These are phyloP conservation scores for Ramphastos sulfuratus DNA, from an alignment of 2,113 vertebrate genomes.

Conservation along the genomic window DNA sequence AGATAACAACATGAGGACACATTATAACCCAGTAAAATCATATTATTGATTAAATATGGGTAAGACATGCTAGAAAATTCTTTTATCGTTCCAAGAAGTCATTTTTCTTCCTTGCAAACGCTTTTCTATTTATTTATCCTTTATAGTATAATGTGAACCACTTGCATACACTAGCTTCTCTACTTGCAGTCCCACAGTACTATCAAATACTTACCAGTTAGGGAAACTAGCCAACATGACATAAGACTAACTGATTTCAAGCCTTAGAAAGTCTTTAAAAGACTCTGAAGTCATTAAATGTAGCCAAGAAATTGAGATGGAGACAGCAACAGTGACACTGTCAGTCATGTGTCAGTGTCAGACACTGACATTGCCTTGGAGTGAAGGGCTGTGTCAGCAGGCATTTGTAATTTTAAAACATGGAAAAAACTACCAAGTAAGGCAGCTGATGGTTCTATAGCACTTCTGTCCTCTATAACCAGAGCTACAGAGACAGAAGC, in stretches of 20 bases:
- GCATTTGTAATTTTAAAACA: neutral
- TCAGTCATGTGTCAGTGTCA: neutral
- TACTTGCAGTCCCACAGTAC: neutral
- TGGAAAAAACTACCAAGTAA: slow-evolving; percentile 5
- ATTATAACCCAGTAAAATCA: neutral
- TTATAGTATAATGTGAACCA: neutral
- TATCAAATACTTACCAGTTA: neutral
- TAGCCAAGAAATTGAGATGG: neutral
- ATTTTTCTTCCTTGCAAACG: neutral
- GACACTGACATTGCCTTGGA: neutral
- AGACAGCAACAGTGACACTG: neutral
- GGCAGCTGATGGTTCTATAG: neutral
- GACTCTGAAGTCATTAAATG: neutral
- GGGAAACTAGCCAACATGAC: neutral
- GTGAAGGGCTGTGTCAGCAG: neutral
- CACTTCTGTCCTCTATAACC: neutral
- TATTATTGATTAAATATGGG: neutral
- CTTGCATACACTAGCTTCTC: neutral
- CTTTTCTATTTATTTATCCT: neutral
- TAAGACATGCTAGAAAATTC: neutral
- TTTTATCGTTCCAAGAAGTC: neutral
- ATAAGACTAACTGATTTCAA: neutral
- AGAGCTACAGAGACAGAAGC: neutral
- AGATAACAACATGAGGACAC: neutral
- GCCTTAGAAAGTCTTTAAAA: neutral